Percentiles rank a stretch among this genome's conserved stretches.
Conservation (phyloP, 2,888 invertebrate species). For the Lasioglossum vierecki region DNA sequence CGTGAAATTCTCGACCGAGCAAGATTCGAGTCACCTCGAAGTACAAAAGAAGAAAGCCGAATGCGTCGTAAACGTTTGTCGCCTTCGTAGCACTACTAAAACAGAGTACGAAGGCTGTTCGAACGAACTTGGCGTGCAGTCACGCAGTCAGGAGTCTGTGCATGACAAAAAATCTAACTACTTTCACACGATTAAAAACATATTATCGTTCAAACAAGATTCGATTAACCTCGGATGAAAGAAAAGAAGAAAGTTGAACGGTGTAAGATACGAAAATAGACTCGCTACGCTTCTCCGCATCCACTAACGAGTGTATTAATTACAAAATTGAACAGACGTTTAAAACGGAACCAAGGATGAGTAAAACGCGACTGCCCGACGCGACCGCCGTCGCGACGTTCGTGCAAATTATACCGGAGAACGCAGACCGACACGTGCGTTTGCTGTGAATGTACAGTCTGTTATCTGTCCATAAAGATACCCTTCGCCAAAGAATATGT, state of each 20-base stretch:
- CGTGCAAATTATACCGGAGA: background rate
- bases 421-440: background rate
- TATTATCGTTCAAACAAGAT: background rate
- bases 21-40: background rate
- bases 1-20: background rate
- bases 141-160: background rate
- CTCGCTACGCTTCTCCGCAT: too few relatives aligned
- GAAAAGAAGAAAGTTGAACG: background rate
- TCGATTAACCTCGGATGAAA: background rate
- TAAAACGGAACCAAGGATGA: background rate
- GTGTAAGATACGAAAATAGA: background rate
- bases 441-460: background rate
- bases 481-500: background rate
- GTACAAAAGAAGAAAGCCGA: background rate
- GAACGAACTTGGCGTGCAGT: background rate
- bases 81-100: background rate
- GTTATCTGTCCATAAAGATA: background rate
- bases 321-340: background rate
- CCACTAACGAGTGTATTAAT: background rate
- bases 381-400: background rate
- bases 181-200: background rate
- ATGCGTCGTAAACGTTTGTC: background rate
- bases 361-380: background rate
- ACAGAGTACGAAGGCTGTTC: background rate
- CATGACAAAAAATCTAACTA: background rate